These are phyloP conservation scores for Alosa alosa DNA, from an alignment of 2,113 vertebrate genomes.

Conservation along the genomic window DNA sequence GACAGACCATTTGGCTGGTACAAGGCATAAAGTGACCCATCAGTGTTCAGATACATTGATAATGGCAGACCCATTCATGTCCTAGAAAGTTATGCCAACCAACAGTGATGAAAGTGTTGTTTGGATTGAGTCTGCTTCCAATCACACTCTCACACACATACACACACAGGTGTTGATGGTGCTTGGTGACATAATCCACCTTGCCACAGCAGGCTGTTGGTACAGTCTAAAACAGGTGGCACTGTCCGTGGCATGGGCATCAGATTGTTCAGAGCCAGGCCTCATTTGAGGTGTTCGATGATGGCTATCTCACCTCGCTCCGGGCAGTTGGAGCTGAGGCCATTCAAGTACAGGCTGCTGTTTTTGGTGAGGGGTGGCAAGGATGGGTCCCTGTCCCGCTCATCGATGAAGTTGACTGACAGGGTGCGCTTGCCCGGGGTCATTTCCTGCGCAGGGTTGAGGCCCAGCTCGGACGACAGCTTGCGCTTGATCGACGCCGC, in stretches of 20 bases:
- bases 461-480: conserved; percentile 88
- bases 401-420: conserved; percentile 83
- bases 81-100: background rate
- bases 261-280: background rate
- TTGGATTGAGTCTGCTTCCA: background rate
- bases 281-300: conserved; percentile 87
- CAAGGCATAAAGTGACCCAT: conserved; percentile 21
- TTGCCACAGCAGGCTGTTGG: background rate
- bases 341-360: conserved; percentile 93
- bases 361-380: conserved; percentile 74
- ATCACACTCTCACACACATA: background rate
- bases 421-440: conserved; percentile 90
- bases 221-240: background rate
- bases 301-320: conserved; percentile 82
- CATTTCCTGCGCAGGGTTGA: conserved; percentile 87
- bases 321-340: conserved; percentile 88
- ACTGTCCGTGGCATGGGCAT: background rate
- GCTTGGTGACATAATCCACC: background rate
- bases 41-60: conserved; percentile 3
- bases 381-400: conserved; percentile 73
- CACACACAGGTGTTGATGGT: background rate
- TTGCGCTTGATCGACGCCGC: conserved; percentile 97
- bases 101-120: background rate
- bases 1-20: conserved; percentile 21
- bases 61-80: background rate